phyloP scores from a whole-genome alignment of 2,113 vertebrate species.

The Marmota flaviventris region DNA sequence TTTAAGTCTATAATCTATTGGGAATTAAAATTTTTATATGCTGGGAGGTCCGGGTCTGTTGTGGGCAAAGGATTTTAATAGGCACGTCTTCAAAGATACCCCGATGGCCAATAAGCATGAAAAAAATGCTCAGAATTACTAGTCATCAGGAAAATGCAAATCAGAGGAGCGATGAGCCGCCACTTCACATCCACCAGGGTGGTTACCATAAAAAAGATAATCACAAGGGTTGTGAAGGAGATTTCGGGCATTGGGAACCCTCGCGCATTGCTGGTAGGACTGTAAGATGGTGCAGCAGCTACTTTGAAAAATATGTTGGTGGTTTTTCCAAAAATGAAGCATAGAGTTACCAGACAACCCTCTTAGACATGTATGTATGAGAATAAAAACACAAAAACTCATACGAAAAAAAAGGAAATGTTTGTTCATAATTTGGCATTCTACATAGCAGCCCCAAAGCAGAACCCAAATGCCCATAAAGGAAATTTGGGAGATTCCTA shows the following conservation, averaged over 20 bases:
- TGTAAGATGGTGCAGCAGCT: not conserved
- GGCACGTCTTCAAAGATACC: not conserved
- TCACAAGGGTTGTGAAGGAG: not conserved
- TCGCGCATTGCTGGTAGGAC: not conserved
- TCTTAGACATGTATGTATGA: not conserved
- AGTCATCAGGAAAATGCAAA: not conserved
- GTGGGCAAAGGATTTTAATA: not conserved
- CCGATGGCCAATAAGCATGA: not conserved
- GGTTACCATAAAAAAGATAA: not conserved
- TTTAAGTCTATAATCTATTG: constrained; percentile 9
- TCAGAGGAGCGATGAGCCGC: not conserved
- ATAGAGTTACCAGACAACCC: not conserved
- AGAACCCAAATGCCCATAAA: not conserved
- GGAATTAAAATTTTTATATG: not conserved
- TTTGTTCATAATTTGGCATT: not conserved
- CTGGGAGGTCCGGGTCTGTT: not conserved
- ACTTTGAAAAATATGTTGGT: not conserved
- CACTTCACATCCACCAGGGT: not conserved
- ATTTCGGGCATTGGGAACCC: not conserved
- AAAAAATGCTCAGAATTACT: not conserved
- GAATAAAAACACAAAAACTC: not conserved
- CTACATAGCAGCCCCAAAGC: not conserved
- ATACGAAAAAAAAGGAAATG: no score
- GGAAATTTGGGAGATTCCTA: not conserved
- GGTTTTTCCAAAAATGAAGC: not conserved